phyloP scores from a whole-genome alignment of 2,888 invertebrate genomes.

The Leucophenga maculata region DNA sequence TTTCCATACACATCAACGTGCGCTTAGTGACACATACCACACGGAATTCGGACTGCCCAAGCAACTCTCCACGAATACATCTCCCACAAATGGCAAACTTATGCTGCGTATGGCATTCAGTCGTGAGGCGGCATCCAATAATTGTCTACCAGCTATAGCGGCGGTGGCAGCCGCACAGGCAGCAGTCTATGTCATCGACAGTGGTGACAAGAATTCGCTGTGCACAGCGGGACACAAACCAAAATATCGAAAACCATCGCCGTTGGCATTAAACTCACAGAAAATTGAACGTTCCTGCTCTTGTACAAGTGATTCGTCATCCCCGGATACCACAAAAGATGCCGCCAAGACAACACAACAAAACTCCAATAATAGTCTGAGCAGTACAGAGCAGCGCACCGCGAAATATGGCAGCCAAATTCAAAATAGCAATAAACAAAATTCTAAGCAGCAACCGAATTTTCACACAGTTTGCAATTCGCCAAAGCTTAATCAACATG shows the following conservation, averaged over 20 bases:
- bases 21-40: conserved; percentile 47
- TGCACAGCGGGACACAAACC: conserved; percentile 60
- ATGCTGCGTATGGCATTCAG: conserved; percentile 35
- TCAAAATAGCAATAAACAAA: conserved; percentile 27
- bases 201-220: conserved; percentile 50
- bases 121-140: conserved; percentile 34
- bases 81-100: conserved; percentile 50
- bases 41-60: conserved; percentile 53
- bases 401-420: conserved; percentile 22
- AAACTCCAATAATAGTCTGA: conserved; percentile 10
- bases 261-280: conserved; percentile 47
- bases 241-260: conserved; percentile 62
- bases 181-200: conserved; percentile 63
- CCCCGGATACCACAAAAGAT: conserved; percentile 14
- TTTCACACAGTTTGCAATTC: conserved; percentile 16
- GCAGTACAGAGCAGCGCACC: neutral
- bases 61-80: conserved; percentile 44
- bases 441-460: conserved; percentile 3
- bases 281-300: conserved; percentile 58
- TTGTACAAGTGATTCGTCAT: conserved; percentile 47
- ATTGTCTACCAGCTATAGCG: conserved; percentile 47
- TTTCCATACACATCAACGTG: conserved; percentile 43
- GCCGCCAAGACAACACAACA: neutral
- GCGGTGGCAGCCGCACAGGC: conserved; percentile 35
- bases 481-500: conserved; percentile 54